Base-by-base conservation (phyloP, 1,140 invertebrate genomes). In the Drosophila arawakana region DNA sequence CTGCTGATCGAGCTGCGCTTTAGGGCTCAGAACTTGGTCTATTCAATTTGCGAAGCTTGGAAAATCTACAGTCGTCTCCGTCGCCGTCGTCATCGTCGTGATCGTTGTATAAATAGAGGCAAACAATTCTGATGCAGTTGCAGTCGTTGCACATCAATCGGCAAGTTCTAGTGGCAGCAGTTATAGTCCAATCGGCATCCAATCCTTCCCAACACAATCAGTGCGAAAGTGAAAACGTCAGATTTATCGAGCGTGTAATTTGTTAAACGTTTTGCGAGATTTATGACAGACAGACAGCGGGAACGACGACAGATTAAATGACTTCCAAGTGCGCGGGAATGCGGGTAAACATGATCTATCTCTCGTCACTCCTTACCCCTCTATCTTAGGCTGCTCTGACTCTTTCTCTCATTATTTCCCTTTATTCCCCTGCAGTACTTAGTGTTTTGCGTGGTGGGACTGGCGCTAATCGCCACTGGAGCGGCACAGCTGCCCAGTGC, bases 161-260 rank as follows among this genome's bases (percentile, higher is more conserved):
- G 65, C 69, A 21, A 78, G 54, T 79, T 86, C 57, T 62, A 83
- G 73, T 82, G 62, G 75, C 70, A 76, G 54, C 62, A 62, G 59
- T 21, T 21, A 21, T 21, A 21, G 18, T 21, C 18, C 67, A 62
- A 13, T 34, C 39, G 39, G 25, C 46, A 54, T 18, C 35, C 11
- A 46, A 57, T 52, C 62, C 46, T 52, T 71, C 69, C 61, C 79
- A 72, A 7, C 49, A 35, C 49, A 52, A 34, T 37, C 50, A 54
- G 34, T 15, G 50, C 50, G 34, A 54, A 80, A 88, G 80, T 83
- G 70, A 80, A 30, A 44, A 74, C 80, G 67, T 77, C 77, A 80
- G 72, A 61, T 89, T 89, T 89, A 89, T 89, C 85, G 84, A 89
- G 85, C 84, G 84, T 89, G 84, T 81, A 89, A 89, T 89, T 88